A percentile compares a stretch with the other conserved stretches of the same genome.
Conservation (phyloP, 2,888 invertebrate genomes). For the Trichopria drosophilae region DNA sequence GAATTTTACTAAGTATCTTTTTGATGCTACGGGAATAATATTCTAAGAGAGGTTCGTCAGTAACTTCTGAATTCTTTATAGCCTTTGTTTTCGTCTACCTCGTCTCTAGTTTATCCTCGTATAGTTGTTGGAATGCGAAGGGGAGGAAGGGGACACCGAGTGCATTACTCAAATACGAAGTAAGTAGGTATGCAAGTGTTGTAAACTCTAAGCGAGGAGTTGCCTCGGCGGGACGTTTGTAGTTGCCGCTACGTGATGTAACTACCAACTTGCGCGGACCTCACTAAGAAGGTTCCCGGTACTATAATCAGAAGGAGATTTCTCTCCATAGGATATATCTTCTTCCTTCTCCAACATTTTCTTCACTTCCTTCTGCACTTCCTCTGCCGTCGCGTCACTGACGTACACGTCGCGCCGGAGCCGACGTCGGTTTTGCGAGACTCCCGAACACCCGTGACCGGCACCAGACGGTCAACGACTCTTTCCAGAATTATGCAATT, state of each 20-base stretch:
- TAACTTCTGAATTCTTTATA: too few species aligned
- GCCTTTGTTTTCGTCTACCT: too few species aligned
- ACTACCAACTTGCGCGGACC: conserved; percentile 50
- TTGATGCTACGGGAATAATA: too few species aligned
- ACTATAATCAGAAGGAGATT: conserved; percentile 39
- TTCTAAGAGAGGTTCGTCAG: too few species aligned
- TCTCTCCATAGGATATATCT: too few species aligned
- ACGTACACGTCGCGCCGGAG: conserved; percentile 13
- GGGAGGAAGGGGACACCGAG: too few species aligned
- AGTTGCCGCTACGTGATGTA: conserved; percentile 58
- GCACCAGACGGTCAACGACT: conserved; percentile 50
- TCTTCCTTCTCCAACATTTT: too few species aligned
- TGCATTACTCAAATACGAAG: too few species aligned
- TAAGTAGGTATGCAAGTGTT: conserved; percentile 48
- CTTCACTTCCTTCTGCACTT: conserved; percentile 29
- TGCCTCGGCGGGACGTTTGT: conserved; percentile 54
- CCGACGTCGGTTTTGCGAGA: conserved; percentile 28
- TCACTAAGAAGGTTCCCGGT: conserved; percentile 54
- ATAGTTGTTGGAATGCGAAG: too few species aligned
- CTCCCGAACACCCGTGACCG: conserved; percentile 9
- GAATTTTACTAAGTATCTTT: too few species aligned
- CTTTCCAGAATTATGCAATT: conserved; percentile 56
- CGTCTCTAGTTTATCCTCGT: too few species aligned
- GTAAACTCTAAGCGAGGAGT: conserved; percentile 35
- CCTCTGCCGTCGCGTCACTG: conserved; percentile 22